Base-by-base conservation (phyloP, 2,797 vertebrate genomes). In the Enteromius treurensis region DNA sequence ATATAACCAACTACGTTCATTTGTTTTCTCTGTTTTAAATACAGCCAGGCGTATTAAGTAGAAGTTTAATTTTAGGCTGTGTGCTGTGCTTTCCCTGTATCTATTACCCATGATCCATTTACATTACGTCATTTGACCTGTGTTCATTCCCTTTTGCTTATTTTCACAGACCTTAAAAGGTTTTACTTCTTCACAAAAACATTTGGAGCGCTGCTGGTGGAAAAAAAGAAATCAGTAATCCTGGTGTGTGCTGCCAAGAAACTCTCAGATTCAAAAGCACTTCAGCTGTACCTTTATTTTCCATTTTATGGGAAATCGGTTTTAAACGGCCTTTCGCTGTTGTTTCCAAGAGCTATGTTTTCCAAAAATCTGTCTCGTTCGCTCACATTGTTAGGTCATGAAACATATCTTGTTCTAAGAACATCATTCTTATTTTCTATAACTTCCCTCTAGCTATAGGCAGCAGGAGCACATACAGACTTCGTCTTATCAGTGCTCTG, bases 151-250 rank as follows among this genome's bases (percentile, higher is more conserved):
- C 79, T 19, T 55, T 34, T 42, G 42, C 77, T 86, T 76, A 73
- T 82, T 86, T 84, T 84, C 60, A 21, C 58, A 87, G 65, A 78
- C 87, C 87, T 82, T 87, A 88, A 77, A 87, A 62, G 87, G 87
- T 86, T 74, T 42, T 42, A 62, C 64, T 80, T 53, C 71, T 64
- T 77, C 34, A 64, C 26, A 23, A 80, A 83, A 80, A 83, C 49
- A 68, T 76, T 80, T 78, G 60, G 68, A 70, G 26, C 14, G 4
- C 23, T 73, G 23, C 62, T 80, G 42, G n/a, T 17, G 62, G 21
- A 51, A 51, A 80, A 74, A 77, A 80, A 65, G 15, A 45, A 69
- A 69, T 69, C 23, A 1, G 65, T 77, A 81, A 80, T 81, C 71
- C 83, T n/a, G 3, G 11, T 19, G 15, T 29, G 37, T 53, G 8